Base-by-base conservation (phyloP, 2,113 vertebrate species). In the Tenebrosternarchus preto region DNA sequence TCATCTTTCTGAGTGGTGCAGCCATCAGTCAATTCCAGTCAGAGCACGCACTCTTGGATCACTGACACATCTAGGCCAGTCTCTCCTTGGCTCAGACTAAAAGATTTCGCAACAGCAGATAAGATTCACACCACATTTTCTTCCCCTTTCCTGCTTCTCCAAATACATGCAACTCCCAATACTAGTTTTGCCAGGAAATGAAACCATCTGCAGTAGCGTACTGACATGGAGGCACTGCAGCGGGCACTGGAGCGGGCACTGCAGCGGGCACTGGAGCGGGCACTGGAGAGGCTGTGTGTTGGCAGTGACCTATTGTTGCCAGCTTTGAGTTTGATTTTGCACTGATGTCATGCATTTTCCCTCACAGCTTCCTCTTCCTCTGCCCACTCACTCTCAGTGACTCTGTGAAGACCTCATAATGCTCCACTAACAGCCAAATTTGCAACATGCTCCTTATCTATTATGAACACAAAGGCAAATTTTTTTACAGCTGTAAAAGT, bases 31-130 rank as follows among this genome's bases (percentile, higher is more conserved):
- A 79, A 29, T 5, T 8, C 43, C 76, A 63, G 56, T 57, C 63
- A 56, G 63, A 33, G 43, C 36, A 76, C 36, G 46, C 83, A 68
- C 67, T 66, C 73, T 74, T 60, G 73, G 67, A 73, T 68, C 50
- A 1, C 56, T 80, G 80, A 67, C 82, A 76, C 73, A 83, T 75
- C 72, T 66, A n/a, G 80, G 80, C 76, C 82, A 79, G 25, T 63
- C 61, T 81, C 60, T 61, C 22, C 57, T 71, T 53, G 64, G 43
- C 82, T 55, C 39, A 63, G 31, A 22, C 31, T n/a, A 36, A 36
- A 57, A 50, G 57, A 67, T 22, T 75, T 22, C 70, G 74, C 75
- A 53, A 69, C 46, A 73, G 20, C n/a, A 74, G 74, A 64, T 72
- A 70, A 53, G 69, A 78, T 67, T 83, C 46, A 19, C 29, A 29